A percentile compares a stretch with the other conserved stretches of the same genome.
phyloP scores from a whole-genome alignment of 2,113 vertebrate species.

The Osmerus eperlanus region DNA sequence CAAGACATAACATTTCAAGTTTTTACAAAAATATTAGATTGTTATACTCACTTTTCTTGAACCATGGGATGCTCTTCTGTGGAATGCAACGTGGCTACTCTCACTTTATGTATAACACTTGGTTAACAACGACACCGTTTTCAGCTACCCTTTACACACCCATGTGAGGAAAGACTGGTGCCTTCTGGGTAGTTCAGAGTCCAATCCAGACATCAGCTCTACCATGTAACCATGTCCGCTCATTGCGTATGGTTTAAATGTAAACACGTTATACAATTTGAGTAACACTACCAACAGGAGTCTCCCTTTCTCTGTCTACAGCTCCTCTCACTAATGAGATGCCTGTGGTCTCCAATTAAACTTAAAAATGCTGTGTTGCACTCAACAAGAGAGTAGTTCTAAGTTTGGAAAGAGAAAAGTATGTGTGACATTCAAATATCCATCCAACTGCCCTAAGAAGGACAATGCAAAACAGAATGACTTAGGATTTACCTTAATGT shows the following conservation, averaged over 20 bases:
- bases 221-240: constrained; percentile 22
- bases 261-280: not conserved
- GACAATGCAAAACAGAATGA: no score
- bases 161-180: constrained; percentile 23
- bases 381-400: no score
- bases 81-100: not conserved
- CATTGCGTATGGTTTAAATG: not conserved
- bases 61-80: constrained; percentile 9
- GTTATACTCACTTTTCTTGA: constrained; percentile 48
- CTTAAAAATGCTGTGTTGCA: no score
- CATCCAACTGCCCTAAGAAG: no score
- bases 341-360: not conserved
- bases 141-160: constrained; percentile 17
- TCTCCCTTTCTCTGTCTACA: not conserved
- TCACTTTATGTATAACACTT: constrained; percentile 24
- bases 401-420: no score
- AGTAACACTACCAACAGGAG: not conserved
- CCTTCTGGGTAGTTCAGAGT: constrained; percentile 56
- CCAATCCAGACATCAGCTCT: constrained; percentile 28
- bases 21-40: not conserved
- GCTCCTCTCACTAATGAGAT: not conserved
- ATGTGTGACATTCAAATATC: no score
- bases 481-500: no score
- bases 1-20: not conserved
- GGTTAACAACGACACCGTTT: not conserved